Base-by-base conservation (phyloP, 2,113 vertebrate genomes). In the Gymnobelideus leadbeateri region DNA sequence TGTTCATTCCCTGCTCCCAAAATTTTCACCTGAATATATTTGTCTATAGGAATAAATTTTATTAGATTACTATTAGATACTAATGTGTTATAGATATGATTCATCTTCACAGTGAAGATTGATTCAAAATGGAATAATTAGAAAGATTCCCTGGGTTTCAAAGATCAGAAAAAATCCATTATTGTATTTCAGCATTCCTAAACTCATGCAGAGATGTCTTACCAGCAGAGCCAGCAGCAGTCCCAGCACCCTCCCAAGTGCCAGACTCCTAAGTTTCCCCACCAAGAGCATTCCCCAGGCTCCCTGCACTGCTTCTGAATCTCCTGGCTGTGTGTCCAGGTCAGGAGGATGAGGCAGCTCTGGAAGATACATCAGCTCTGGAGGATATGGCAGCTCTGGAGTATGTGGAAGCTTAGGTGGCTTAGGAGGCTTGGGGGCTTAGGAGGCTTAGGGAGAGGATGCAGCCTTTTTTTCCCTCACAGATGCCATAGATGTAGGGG, bases 381-480 rank as follows among this genome's bases (percentile, higher is more conserved):
- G 46, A 26, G 89, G 89, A 47, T 90, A 47, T 2, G 3, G 24
- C 43, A 90, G 89, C 11, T 51, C 25, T 47, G 89, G 46, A 26
- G 89, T 46, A 46, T 90, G 89, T 2, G 0, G 46, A 1, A 28
- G 9, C 49, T 89, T 21, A 46, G 51, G 51, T 19, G 51, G 51
- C 12, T 50, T 47, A 16, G 89, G 8, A 9, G 50, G 89, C 47
- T 50, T 25, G 47, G 47, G 47, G 47, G 47, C 47, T 49, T 49
- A 49, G 47, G 47, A 51, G 51, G 95, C 91, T 97, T 94, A 53
- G 96, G 95, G 25, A 2, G 47, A 1, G n/a, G 68, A 16, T 84
- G 68, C 68, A 8, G 2, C 0, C 68, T 84, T n/a, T 84, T 84
- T 84, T 84, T n/a, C 6, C 68, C 43, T 23, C 28, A 68, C 19